Evolutionary conservation across 2,113 vertebrate genomes (phyloP).

Genomic region (Syrmaticus mikado): DNA sequence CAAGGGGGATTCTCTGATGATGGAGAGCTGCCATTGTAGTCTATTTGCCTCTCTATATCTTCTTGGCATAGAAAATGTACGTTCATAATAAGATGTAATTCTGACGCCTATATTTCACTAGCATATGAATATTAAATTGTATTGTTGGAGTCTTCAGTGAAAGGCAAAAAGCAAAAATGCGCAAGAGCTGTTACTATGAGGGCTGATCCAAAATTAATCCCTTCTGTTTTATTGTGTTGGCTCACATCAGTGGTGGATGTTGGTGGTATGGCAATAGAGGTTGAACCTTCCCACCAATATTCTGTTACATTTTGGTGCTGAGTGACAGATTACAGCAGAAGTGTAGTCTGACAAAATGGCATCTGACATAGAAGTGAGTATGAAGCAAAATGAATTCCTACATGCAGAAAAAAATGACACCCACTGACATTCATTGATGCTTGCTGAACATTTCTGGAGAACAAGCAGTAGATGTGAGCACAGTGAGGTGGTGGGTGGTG

Average conservation of each 20-base stretch:
- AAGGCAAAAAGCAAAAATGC: neutral
- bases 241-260: too few species aligned
- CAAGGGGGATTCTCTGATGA: neutral
- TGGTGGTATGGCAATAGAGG: neutral
- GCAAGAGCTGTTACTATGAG: neutral
- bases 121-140: neutral
- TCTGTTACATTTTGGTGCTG: neutral
- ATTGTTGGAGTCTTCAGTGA: neutral
- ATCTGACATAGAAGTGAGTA: neutral
- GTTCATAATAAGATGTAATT: neutral
- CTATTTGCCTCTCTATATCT: neutral
- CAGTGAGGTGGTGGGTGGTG: neutral
- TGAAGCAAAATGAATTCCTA: neutral
- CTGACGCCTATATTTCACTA: neutral
- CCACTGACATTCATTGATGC: neutral
- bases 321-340: neutral
- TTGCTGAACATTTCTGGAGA: neutral
- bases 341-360: neutral
- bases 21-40: neutral
- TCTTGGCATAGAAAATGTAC: neutral
- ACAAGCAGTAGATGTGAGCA: neutral
- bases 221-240: neutral
- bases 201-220: neutral
- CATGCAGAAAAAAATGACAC: neutral
- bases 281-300: neutral